These are phyloP conservation scores for Ceramica pisi DNA, from an alignment of 2,888 invertebrate species.

Conservation along the genomic window DNA sequence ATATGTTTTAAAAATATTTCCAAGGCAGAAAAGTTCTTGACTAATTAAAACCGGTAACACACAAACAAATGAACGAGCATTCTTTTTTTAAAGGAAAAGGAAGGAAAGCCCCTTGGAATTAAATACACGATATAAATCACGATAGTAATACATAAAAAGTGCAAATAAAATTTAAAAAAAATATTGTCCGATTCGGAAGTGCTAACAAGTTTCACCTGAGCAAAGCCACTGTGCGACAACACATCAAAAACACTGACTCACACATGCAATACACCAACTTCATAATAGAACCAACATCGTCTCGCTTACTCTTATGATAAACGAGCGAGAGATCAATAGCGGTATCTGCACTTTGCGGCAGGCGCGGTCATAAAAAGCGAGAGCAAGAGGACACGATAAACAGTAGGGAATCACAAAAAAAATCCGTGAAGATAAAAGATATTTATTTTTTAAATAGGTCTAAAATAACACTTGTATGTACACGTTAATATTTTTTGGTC, in stretches of 20 bases:
- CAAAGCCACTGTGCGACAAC: slow-evolving; percentile 84
- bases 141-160: slow-evolving; percentile 73
- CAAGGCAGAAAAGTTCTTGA: no score
- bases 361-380: background rate
- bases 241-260: slow-evolving; percentile 71
- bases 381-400: background rate
- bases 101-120: background rate
- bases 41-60: no score
- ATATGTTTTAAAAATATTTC: no score
- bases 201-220: slow-evolving; percentile 67
- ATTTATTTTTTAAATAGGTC: no score
- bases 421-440: no score
- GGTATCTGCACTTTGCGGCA: background rate
- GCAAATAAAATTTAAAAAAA: slow-evolving; percentile 74
- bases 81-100: no score
- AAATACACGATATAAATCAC: slow-evolving; percentile 62
- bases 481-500: no score
- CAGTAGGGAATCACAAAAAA: background rate
- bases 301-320: background rate
- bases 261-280: slow-evolving; percentile 76
- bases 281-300: slow-evolving; percentile 33
- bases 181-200: slow-evolving; percentile 62
- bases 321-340: background rate
- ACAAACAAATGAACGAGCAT: no score
- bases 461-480: no score